A percentile compares a stretch with the other conserved stretches of the same genome.
phyloP scores from a whole-genome alignment of 37 sponge, comb jelly and placozoan genomes.

The Aphrocallistes beatrix region DNA sequence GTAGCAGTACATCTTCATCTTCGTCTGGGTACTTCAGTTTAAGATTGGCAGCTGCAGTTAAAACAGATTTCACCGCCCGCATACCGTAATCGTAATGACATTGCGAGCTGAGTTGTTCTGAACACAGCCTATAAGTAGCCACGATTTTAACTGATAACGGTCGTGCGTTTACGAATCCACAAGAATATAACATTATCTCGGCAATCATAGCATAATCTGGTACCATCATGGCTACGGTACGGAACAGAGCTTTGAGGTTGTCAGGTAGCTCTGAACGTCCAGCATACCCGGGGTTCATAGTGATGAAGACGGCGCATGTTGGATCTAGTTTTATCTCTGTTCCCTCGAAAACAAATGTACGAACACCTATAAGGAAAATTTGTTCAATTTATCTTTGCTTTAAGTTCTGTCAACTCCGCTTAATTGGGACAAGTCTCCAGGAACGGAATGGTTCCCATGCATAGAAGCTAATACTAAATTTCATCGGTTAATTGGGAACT shows the following conservation, averaged over 20 bases:
- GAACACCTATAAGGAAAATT: constrained; percentile 33
- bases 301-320: constrained; percentile 95
- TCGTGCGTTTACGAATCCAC: constrained; percentile 93
- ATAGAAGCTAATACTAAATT: too few species aligned
- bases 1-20: constrained; percentile 87
- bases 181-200: constrained; percentile 95
- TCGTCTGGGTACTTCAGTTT: constrained; percentile 98
- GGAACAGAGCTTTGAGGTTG: constrained; percentile 89
- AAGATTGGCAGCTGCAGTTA: constrained; percentile 96
- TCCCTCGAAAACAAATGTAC: constrained; percentile 88
- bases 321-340: constrained; percentile 97
- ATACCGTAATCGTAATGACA: constrained; percentile 99
- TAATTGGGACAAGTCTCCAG: too few species aligned
- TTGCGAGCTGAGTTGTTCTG: constrained; percentile 97
- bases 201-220: constrained; percentile 99
- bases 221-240: constrained; percentile 99
- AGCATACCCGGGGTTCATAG: constrained; percentile 99
- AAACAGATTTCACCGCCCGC: constrained; percentile 98
- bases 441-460: too few species aligned
- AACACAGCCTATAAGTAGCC: constrained; percentile 95
- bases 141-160: constrained; percentile 98
- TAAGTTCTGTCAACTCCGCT: too few species aligned
- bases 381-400: too few species aligned
- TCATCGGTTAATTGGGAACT: too few species aligned
- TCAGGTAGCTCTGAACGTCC: constrained; percentile 94